Percentiles rank a stretch among this genome's conserved stretches.
Evolutionary conservation across 2,888 invertebrate genomes (phyloP).

Genomic region (Pyralis farinalis): DNA sequence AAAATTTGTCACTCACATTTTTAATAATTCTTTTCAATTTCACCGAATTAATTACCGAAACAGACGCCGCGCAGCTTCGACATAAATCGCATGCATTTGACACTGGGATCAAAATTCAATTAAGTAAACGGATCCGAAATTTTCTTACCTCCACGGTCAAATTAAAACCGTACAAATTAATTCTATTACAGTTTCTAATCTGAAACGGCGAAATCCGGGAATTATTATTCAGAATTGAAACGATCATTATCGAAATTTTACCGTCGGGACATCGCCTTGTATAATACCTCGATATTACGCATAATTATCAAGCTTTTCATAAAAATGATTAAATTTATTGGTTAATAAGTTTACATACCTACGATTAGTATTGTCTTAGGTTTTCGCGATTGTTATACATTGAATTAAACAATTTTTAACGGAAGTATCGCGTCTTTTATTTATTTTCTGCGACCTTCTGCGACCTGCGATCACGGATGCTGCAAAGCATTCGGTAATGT

Average conservation of each 20-base stretch:
- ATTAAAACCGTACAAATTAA: constrained; percentile 24
- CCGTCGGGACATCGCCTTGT: constrained; percentile 12
- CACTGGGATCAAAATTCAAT: constrained; percentile 22
- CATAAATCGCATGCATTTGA: constrained; percentile 18
- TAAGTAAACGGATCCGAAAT: constrained; percentile 22
- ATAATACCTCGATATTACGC: background rate
- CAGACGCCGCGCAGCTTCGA: background rate
- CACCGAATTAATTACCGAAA: background rate
- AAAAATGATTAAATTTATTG: too few species aligned
- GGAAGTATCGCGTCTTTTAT: too few species aligned
- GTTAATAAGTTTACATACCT: too few species aligned
- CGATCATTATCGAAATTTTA: constrained; percentile 25
- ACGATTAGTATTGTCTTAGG: too few species aligned
- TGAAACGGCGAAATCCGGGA: constrained; percentile 22
- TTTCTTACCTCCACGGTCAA: constrained; percentile 16
- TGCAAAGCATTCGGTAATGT: too few species aligned
- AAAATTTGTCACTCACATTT: too few species aligned
- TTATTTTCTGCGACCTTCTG: too few species aligned
- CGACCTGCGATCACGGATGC: too few species aligned
- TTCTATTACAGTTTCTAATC: constrained; percentile 30
- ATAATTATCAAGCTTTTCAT: too few species aligned
- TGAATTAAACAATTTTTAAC: too few species aligned
- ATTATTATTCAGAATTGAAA: constrained; percentile 23
- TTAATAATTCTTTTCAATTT: too few species aligned
- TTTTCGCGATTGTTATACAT: too few species aligned